phyloP scores from a whole-genome alignment of 2,797 vertebrate species.

The Todus mexicanus region DNA sequence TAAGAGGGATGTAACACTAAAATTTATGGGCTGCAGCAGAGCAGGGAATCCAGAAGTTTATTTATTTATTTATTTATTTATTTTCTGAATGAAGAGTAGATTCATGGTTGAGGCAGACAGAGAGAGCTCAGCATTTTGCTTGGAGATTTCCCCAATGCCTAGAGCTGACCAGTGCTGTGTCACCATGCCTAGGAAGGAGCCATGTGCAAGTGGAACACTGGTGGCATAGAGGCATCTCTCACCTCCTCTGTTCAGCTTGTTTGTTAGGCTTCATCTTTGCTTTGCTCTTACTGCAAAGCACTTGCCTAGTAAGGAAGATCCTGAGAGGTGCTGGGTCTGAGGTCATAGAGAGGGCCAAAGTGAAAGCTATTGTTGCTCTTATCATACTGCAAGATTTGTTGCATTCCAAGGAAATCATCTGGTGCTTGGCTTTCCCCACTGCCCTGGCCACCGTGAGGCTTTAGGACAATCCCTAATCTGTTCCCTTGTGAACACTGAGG shows the following conservation, averaged over 20 bases:
- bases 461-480: slow-evolving; percentile 60
- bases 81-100: background rate
- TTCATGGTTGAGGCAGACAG: background rate
- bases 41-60: background rate
- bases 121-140: background rate
- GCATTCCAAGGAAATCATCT: slow-evolving; percentile 55
- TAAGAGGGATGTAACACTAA: background rate
- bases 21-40: background rate
- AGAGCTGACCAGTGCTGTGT: background rate
- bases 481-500: slow-evolving; percentile 50
- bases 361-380: slow-evolving; percentile 45
- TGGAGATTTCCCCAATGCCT: background rate
- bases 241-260: background rate
- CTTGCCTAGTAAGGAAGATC: background rate
- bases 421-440: slow-evolving; percentile 11
- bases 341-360: background rate
- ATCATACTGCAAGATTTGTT: slow-evolving; percentile 22
- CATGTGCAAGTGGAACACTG: background rate
- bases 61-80: background rate
- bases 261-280: background rate
- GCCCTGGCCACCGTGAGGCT: slow-evolving; percentile 8
- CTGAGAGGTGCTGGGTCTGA: background rate
- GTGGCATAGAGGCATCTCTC: background rate
- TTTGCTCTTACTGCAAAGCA: background rate
- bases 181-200: background rate